phyloP scores from a whole-genome alignment of 2,888 invertebrate genomes.

The Anagyrus pseudococci region DNA sequence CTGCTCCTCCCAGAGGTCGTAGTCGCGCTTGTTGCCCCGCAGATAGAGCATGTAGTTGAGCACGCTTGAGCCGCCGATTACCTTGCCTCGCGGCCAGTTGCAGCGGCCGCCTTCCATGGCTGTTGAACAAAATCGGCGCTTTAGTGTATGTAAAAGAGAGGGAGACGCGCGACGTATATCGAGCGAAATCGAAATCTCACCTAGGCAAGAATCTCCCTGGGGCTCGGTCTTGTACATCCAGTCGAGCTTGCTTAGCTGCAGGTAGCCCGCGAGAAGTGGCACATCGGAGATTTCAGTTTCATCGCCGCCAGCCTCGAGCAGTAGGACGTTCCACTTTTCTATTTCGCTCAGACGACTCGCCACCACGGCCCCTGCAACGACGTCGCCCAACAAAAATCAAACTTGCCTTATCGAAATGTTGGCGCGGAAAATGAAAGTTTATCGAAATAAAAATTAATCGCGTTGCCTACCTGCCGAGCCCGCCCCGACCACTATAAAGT shows the following conservation, averaged over 20 bases:
- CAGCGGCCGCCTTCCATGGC: constrained; percentile 85
- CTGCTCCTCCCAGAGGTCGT: constrained; percentile 85
- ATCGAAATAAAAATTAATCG: not conserved
- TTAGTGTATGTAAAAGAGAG: not conserved
- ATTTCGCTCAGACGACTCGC: constrained; percentile 84
- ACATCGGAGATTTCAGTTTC: constrained; percentile 92
- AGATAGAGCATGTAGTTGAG: constrained; percentile 92
- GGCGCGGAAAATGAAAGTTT: not conserved
- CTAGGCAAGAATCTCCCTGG: constrained; percentile 80
- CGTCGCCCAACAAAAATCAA: not conserved
- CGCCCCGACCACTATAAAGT: constrained; percentile 86
- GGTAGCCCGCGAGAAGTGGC: constrained; percentile 84
- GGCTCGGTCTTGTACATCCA: constrained; percentile 95
- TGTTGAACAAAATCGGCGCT: constrained; percentile 49
- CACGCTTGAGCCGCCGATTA: constrained; percentile 87
- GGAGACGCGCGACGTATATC: too few relatives aligned
- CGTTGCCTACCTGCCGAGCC: constrained; percentile 77
- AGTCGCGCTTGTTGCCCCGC: constrained; percentile 87
- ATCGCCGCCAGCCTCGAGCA: constrained; percentile 88
- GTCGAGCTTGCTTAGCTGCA: constrained; percentile 86
- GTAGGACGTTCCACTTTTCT: constrained; percentile 78
- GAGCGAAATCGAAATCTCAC: constrained; percentile 60
- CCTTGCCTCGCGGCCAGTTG: constrained; percentile 92
- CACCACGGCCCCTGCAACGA: constrained; percentile 75
- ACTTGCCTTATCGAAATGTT: not conserved